Conservation (phyloP, 2,888 invertebrate species). For the Limnephilus auricula region DNA sequence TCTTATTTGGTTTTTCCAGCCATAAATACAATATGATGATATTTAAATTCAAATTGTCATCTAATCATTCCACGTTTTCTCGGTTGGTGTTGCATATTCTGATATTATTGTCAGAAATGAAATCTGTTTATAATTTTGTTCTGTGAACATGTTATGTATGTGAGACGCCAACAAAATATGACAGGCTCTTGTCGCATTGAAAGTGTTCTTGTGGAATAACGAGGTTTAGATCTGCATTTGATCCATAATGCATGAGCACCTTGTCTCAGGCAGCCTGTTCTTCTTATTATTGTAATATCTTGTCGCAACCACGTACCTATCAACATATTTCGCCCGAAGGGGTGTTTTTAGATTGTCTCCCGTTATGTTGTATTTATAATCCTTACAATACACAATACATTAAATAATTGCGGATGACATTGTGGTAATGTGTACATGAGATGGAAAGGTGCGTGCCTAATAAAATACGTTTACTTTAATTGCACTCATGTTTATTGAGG, state of each 20-base stretch:
- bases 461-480: too few species aligned
- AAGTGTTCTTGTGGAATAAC: neutral
- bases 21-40: neutral
- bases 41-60: neutral
- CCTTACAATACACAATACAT: too few species aligned
- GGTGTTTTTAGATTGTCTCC: neutral
- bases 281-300: neutral
- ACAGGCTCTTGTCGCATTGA: neutral
- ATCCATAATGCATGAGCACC: conserved; percentile 26
- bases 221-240: conserved; percentile 4
- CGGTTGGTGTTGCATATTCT: neutral
- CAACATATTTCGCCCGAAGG: too few species aligned
- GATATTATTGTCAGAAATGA: neutral
- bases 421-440: too few species aligned
- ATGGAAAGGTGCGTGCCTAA: too few species aligned
- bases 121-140: neutral
- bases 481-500: too few species aligned
- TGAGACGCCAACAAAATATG: neutral
- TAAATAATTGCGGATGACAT: too few species aligned
- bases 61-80: neutral
- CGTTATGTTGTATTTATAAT: too few species aligned
- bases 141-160: neutral
- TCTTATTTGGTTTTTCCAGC: neutral
- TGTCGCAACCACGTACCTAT: too few species aligned
- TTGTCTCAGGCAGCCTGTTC: neutral